Evolutionary conservation across 2,797 vertebrate species (phyloP).

Genomic region (Megaceryle alcyon): DNA sequence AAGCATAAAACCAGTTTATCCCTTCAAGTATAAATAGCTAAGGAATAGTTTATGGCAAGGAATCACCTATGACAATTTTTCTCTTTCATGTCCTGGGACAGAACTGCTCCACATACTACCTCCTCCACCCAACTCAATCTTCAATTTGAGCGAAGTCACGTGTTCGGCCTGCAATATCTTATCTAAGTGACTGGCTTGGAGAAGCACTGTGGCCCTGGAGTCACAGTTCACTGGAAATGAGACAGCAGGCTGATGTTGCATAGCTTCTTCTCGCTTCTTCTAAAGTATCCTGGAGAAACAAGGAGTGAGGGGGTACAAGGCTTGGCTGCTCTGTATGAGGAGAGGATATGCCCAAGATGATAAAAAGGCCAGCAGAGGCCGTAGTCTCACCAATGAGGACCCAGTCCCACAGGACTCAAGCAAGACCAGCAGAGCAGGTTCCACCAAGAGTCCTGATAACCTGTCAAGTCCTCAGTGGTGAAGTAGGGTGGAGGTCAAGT

Average conservation of each 20-base stretch:
- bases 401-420: not conserved
- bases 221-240: not conserved
- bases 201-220: not conserved
- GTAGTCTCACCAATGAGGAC: not conserved
- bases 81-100: not conserved
- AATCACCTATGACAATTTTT: not conserved
- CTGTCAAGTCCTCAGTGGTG: not conserved
- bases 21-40: not conserved
- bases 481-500: not conserved
- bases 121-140: not conserved
- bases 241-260: not conserved
- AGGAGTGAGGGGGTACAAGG: not conserved
- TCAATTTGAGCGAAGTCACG: not conserved
- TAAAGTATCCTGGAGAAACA: not conserved
- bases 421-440: not conserved
- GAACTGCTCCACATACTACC: not conserved
- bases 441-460: not conserved
- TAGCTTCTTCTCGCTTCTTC: not conserved
- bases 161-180: not conserved
- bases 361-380: not conserved
- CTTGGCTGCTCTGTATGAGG: not conserved
- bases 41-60: not conserved
- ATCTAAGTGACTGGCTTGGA: not conserved
- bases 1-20: not conserved
- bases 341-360: rapidly evolving